Base-by-base conservation (phyloP, 2,113 vertebrate species). In the Synodontis membranacea region DNA sequence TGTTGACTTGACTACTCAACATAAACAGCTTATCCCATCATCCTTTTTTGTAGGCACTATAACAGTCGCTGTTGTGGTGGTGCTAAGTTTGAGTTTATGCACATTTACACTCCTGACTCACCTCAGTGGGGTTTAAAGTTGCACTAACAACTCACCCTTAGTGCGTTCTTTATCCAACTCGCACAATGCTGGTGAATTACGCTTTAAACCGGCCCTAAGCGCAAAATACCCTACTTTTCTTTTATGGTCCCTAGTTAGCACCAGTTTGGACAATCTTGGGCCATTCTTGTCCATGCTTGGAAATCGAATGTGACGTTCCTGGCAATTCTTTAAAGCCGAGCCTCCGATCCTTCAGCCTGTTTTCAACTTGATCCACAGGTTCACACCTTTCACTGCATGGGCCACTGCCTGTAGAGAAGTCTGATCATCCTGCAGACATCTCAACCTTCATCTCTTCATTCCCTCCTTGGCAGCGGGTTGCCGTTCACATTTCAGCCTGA, bases 121-220 rank as follows among this genome's bases (percentile, higher is more conserved):
- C 80, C 74, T 72, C 64, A 3, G 34, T 31, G 31, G 64, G 44
- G 14, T 78, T 56, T 60, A 5, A 21, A 28, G 37, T 82, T 68
- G 56, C 66, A 84, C 78, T 54, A 76, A 54, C 79, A 74, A 87
- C 50, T 82, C 31, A 8, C 46, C 60, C 84, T n/a, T 54, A 81
- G 15, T 50, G 48, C 80, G 64, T 44, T 72, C 81, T 76, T 80
- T 84, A 80, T 88, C 60, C 56, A 48, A 74, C 80, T 86, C 81
- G 66, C 70, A 80, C 25, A 74, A 54, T 80, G 60, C 44, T 46
- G 50, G 64, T 44, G 64, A 64, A 54, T 84, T 68, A 17, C 31
- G 80, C 54, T 83, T 81, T 66, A 66, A 89, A 89, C 5, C 17
- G 74, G 15, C 28, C 28, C 25, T 76, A 85, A 46, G 56, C 44